Conservation (phyloP, 2,113 vertebrate species). For the Ptyas mucosa region DNA sequence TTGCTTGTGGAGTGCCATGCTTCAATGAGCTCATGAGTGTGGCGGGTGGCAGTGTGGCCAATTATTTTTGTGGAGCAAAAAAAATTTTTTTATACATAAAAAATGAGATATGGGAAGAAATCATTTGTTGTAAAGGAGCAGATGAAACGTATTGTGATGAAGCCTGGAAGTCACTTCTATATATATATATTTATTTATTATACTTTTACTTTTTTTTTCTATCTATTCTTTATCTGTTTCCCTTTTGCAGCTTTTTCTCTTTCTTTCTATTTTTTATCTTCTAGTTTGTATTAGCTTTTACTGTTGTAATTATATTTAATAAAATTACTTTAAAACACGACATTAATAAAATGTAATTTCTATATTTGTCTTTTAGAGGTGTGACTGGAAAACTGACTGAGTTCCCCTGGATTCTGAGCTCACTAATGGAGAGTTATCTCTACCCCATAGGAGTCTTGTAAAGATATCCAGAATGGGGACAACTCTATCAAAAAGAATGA, state of each 20-base stretch:
- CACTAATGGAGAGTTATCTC: neutral
- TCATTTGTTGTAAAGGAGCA: neutral
- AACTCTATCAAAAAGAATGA: neutral
- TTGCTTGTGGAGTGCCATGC: too few relatives aligned
- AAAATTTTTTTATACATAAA: neutral
- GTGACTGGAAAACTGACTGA: neutral
- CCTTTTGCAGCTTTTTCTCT: neutral
- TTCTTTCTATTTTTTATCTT: neutral
- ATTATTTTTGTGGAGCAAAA: neutral
- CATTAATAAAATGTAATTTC: neutral
- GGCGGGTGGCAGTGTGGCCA: too few relatives aligned
- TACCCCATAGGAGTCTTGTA: neutral
- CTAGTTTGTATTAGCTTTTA: neutral
- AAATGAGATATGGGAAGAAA: neutral
- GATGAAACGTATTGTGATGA: neutral
- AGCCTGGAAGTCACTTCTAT: neutral
- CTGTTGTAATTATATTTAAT: neutral
- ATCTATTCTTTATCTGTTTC: neutral
- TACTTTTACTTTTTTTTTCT: neutral
- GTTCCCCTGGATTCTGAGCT: neutral
- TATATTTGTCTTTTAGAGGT: neutral
- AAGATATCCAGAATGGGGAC: neutral
- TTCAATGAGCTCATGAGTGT: neutral
- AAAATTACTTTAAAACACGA: neutral
- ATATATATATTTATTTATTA: neutral